Conservation (phyloP, 2,797 vertebrate genomes). For the Poecilia wingei region DNA sequence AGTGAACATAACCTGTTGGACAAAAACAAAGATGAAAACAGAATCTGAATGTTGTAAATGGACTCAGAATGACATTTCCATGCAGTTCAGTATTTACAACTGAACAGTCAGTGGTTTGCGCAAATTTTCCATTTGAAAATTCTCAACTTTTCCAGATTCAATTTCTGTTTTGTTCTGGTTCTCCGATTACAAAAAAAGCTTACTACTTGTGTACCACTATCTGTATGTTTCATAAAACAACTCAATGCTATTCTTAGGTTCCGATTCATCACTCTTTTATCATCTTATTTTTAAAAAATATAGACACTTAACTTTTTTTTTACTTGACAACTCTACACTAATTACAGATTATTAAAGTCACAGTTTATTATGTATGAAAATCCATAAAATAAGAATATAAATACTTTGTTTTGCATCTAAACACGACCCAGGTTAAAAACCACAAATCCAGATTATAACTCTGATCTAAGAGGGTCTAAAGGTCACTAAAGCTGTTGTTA, state of each 20-base stretch:
- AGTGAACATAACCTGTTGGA: background rate
- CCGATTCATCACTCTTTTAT: background rate
- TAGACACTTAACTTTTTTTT: no score
- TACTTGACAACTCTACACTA: background rate
- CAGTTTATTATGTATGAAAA: background rate
- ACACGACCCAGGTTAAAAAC: background rate
- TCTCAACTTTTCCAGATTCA: background rate
- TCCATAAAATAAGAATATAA: background rate
- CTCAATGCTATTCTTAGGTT: background rate
- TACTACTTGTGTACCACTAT: background rate
- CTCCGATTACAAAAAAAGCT: background rate
- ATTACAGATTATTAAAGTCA: background rate
- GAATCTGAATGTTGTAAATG: background rate
- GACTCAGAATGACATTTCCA: background rate
- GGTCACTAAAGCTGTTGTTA: background rate
- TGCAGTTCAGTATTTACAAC: conserved; percentile 2
- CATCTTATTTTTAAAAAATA: background rate
- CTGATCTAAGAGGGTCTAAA: background rate
- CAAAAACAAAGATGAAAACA: background rate
- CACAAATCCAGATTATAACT: background rate
- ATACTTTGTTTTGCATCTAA: background rate
- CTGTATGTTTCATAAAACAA: background rate
- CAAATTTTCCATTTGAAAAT: background rate
- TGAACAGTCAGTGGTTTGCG: no score
- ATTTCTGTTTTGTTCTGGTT: background rate